Percentiles rank a stretch among this genome's conserved stretches.
These are phyloP conservation scores for Ophion slaviceki DNA, from an alignment of 2,888 invertebrate genomes.

Conservation along the genomic window DNA sequence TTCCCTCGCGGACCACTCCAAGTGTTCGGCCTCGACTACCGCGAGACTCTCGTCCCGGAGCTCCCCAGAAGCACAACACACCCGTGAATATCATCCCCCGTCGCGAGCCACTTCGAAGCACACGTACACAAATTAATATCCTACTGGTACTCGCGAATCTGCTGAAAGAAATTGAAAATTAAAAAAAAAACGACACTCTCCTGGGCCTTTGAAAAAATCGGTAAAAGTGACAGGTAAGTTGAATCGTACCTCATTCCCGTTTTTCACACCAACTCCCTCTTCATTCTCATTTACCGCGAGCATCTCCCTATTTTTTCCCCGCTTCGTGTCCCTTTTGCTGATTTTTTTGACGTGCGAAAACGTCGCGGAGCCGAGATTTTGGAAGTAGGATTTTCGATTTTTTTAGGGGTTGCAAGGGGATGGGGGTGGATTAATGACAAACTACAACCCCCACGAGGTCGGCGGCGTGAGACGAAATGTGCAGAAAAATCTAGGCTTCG, in stretches of 20 bases:
- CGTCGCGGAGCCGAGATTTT: neutral
- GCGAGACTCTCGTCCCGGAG: conserved; percentile 68
- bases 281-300: neutral
- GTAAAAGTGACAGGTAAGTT: conserved; percentile 29
- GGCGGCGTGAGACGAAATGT: too few species aligned
- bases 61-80: conserved; percentile 73
- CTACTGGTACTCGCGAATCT: neutral
- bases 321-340: too few species aligned
- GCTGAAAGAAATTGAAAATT: neutral
- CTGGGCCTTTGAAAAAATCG: neutral
- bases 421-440: too few species aligned
- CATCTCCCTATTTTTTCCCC: neutral
- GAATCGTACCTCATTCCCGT: neutral
- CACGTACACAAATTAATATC: conserved; percentile 50
- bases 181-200: neutral
- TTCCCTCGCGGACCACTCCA: conserved; percentile 7
- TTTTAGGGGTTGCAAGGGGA: neutral
- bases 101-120: conserved; percentile 78
- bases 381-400: neutral
- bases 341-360: neutral
- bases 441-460: too few species aligned
- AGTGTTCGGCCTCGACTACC: conserved; percentile 1
- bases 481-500: too few species aligned
- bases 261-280: neutral
- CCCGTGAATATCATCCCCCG: conserved; percentile 82